Base-by-base conservation (phyloP, 2,797 vertebrate genomes). In the Helarctos malayanus region DNA sequence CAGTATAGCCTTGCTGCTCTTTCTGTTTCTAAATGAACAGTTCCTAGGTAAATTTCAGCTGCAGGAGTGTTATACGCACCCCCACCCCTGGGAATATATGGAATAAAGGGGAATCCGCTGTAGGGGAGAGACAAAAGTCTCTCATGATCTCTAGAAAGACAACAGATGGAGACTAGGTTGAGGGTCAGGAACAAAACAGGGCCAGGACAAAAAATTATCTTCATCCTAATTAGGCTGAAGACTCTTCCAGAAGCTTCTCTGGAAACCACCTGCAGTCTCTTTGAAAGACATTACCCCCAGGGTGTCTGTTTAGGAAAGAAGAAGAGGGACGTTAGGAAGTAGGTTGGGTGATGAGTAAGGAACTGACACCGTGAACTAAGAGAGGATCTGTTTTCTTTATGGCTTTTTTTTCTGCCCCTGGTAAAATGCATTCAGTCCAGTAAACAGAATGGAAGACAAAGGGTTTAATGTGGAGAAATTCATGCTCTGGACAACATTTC, bases 141-240 rank as follows among this genome's bases (percentile, higher is more conserved):
- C n/a, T 86, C 57, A 32, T 76, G 9, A n/a, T 65, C 7, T 91
- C 78, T 92, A 23, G 41, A 92, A 63, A 81, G n/a, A 91, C 12
- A 95, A 18, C 7, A 93, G 16, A 80, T 41, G 32, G 38, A 11
- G 16, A 47, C 7, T 21, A 11, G 7, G 7, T 2, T 21, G 18
- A 90, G 32, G 32, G 11, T 83, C 65, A 65, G 65, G 45, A 49
- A 52, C 16, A 92, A 92, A 32, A n/a, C 0, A 38, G 3, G 4
- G 23, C 7, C 3, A 83, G 18, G 65, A 63, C 45, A 89, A 91
- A 13, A 92, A 89, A 52, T 73, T 75, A 18, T 23, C 21, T 63
- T n/a, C 23, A 75, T 14, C 3, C 38, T 91, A 54, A 68, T 52
- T 32, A 65, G 52, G 8, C 27, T 38, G 13, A 9, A 76, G 7